Evolutionary conservation across 1,140 invertebrate genomes (phyloP).

Genomic region (Drosophila paulistorum): DNA sequence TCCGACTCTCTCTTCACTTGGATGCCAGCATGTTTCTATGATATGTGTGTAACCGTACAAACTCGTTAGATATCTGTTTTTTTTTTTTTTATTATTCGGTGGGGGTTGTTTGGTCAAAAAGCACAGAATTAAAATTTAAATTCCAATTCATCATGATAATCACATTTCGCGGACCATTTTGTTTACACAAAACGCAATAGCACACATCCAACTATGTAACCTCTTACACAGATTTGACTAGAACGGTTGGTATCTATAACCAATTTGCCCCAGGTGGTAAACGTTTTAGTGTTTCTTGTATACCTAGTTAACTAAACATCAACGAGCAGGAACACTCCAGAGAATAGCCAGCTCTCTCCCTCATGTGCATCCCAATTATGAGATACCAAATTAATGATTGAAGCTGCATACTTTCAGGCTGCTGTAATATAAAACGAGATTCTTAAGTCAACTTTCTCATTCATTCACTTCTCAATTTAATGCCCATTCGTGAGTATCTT

Average conservation of each 20-base stretch:
- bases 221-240: constrained; percentile 1
- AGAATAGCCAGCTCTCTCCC: neutral
- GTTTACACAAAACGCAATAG: constrained; percentile 61
- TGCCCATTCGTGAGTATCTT: too few relatives aligned
- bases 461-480: too few relatives aligned
- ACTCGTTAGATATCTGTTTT: constrained; percentile 25
- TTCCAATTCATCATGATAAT: constrained; percentile 82
- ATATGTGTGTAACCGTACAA: neutral
- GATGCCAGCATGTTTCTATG: neutral
- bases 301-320: constrained; percentile 18
- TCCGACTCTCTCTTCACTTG: neutral
- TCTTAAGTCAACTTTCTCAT: too few relatives aligned
- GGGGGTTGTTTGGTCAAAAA: constrained; percentile 47
- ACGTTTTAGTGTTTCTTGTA: constrained; percentile 3
- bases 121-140: constrained; percentile 80
- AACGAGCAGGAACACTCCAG: neutral
- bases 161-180: constrained; percentile 78
- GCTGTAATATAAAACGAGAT: too few relatives aligned
- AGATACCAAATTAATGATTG: too few relatives aligned
- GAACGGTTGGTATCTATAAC: neutral
- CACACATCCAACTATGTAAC: constrained; percentile 33
- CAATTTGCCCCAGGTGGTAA: neutral
- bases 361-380: neutral
- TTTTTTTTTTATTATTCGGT: neutral
- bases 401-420: too few relatives aligned